These are phyloP conservation scores for Mus caroli DNA, from an alignment of 2,797 vertebrate species.

Conservation along the genomic window DNA sequence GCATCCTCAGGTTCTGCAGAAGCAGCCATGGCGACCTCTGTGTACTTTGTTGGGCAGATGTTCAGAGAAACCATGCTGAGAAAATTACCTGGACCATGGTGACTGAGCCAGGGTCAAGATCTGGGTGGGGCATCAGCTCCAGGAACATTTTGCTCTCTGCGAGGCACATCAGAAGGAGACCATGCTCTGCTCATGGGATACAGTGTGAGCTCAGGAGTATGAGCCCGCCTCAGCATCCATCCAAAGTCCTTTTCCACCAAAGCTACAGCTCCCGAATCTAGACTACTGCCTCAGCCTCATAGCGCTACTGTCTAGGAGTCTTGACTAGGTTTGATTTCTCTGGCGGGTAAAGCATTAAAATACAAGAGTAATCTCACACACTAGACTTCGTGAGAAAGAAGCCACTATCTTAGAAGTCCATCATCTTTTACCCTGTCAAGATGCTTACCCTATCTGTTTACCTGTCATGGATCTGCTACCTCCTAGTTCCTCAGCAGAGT, in stretches of 20 bases:
- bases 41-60: background rate
- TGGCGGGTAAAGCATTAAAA: background rate
- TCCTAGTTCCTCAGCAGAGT: background rate
- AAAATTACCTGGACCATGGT: background rate
- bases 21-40: background rate
- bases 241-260: too few species aligned
- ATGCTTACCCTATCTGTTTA: background rate
- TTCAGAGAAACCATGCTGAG: background rate
- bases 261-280: background rate
- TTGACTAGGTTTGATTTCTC: background rate
- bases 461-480: background rate
- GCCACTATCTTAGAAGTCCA: background rate
- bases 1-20: background rate
- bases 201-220: accelerated
- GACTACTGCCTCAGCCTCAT: background rate
- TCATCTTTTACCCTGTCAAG: background rate
- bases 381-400: background rate
- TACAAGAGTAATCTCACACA: background rate
- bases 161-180: background rate
- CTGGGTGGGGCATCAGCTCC: background rate
- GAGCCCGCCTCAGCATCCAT: background rate
- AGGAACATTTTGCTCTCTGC: background rate
- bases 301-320: background rate
- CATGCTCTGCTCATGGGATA: accelerated
- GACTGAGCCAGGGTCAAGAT: background rate